These are phyloP conservation scores for Cybosia mesomella DNA, from an alignment of 2,888 invertebrate genomes.

Conservation along the genomic window DNA sequence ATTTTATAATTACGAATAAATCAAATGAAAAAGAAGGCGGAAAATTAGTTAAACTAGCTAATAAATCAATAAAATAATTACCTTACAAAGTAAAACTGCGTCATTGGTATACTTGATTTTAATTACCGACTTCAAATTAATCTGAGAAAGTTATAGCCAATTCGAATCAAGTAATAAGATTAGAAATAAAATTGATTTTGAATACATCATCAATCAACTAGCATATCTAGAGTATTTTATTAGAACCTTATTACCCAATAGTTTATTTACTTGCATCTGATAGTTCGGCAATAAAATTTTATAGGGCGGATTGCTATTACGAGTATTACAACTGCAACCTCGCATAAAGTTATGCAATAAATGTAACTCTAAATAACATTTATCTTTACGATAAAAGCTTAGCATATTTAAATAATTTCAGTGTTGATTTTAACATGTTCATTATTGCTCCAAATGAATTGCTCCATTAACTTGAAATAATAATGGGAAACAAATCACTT, in stretches of 20 bases:
- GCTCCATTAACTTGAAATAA: slow-evolving; percentile 33
- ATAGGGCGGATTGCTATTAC: slow-evolving; percentile 22
- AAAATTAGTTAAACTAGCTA: slow-evolving; percentile 8
- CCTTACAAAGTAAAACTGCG: slow-evolving; percentile 10
- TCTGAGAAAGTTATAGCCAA: background rate
- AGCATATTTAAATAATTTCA: slow-evolving; percentile 20
- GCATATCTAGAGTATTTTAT: slow-evolving; percentile 68
- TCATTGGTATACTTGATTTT: background rate
- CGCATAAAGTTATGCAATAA: slow-evolving; percentile 36
- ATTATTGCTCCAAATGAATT: slow-evolving; percentile 39
- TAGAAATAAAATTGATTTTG: slow-evolving; percentile 47
- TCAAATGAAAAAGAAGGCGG: background rate
- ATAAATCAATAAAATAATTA: background rate
- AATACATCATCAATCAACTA: slow-evolving; percentile 61
- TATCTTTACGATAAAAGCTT: slow-evolving; percentile 19
- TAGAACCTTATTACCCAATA: slow-evolving; percentile 56
- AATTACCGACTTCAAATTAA: background rate
- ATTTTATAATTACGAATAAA: slow-evolving; percentile 10
- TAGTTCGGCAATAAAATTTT: slow-evolving; percentile 47
- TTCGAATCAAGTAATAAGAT: slow-evolving; percentile 13
- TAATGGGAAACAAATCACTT: slow-evolving; percentile 52
- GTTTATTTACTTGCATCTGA: slow-evolving; percentile 57
- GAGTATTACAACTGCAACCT: slow-evolving; percentile 15
- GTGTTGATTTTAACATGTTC: slow-evolving; percentile 28
- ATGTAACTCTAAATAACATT: slow-evolving; percentile 29